These are phyloP conservation scores for Tetheella fluctuosa DNA, from an alignment of 2,888 invertebrate genomes.

Conservation along the genomic window DNA sequence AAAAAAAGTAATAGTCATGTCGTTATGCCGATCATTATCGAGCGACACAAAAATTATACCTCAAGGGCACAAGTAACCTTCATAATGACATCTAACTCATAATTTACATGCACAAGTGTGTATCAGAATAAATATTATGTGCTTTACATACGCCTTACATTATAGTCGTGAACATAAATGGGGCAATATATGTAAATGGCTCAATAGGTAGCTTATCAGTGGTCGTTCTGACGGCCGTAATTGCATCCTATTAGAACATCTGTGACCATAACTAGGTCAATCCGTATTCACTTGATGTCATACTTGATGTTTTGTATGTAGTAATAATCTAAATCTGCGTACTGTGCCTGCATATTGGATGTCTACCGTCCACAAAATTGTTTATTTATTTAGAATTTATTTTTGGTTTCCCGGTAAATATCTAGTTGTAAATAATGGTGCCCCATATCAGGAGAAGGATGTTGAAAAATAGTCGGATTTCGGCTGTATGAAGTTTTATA, in stretches of 20 bases:
- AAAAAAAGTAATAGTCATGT: not conserved
- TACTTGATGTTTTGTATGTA: constrained; percentile 30
- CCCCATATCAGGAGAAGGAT: not conserved
- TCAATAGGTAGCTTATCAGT: constrained; percentile 22
- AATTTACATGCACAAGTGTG: constrained; percentile 22
- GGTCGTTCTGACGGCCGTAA: constrained; percentile 24
- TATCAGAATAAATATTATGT: constrained; percentile 18
- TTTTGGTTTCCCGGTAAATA: not conserved
- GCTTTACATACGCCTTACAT: constrained; percentile 35
- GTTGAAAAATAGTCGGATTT: not conserved
- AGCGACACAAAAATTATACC: constrained; percentile 32
- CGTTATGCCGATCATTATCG: constrained; percentile 31
- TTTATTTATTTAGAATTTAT: too few species aligned
- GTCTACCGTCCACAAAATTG: not conserved
- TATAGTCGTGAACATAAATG: constrained; percentile 10
- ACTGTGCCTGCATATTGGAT: not conserved
- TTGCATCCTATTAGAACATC: constrained; percentile 34
- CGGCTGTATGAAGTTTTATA: too few species aligned
- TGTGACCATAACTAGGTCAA: constrained; percentile 42
- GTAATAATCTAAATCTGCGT: constrained; percentile 28
- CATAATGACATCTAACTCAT: constrained; percentile 31
- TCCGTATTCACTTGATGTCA: constrained; percentile 26
- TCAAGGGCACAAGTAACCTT: constrained; percentile 34
- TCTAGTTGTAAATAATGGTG: too few species aligned
- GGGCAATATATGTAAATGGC: constrained; percentile 36